phyloP scores from a whole-genome alignment of 2,113 vertebrate species.

The Oreochromis spilurus region DNA sequence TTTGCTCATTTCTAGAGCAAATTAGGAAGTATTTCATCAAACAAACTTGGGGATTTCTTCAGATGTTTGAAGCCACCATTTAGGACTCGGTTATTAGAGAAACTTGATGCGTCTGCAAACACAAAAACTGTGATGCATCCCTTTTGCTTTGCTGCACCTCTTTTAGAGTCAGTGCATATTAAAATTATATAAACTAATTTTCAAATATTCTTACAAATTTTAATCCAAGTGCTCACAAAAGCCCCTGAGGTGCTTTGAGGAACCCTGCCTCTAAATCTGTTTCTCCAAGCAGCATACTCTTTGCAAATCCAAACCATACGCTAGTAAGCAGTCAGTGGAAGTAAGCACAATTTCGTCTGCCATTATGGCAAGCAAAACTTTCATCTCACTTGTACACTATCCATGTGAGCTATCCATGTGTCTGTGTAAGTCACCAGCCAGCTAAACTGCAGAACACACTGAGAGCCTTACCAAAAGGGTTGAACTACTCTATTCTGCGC shows the following conservation, averaged over 20 bases:
- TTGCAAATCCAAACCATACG: conserved; percentile 5
- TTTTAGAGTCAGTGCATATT: background rate
- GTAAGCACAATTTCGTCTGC: background rate
- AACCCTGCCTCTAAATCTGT: background rate
- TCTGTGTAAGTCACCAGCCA: background rate
- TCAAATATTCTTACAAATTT: background rate
- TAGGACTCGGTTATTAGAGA: background rate
- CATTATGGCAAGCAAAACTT: background rate
- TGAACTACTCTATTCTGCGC: background rate
- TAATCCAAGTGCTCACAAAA: background rate
- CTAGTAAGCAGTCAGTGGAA: background rate
- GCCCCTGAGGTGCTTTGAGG: background rate
- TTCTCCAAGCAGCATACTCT: background rate
- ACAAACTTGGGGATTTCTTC: background rate
- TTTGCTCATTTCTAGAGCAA: background rate
- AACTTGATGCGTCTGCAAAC: background rate
- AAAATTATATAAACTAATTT: background rate
- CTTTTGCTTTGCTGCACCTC: background rate
- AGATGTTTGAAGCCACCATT: background rate
- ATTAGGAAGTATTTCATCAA: background rate
- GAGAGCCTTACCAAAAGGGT: background rate
- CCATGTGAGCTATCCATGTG: background rate
- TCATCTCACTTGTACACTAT: background rate
- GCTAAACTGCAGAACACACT: background rate
- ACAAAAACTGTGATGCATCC: background rate